These are phyloP conservation scores for Drosophila mauritiana DNA, from an alignment of 1,140 invertebrate species.

Conservation along the genomic window DNA sequence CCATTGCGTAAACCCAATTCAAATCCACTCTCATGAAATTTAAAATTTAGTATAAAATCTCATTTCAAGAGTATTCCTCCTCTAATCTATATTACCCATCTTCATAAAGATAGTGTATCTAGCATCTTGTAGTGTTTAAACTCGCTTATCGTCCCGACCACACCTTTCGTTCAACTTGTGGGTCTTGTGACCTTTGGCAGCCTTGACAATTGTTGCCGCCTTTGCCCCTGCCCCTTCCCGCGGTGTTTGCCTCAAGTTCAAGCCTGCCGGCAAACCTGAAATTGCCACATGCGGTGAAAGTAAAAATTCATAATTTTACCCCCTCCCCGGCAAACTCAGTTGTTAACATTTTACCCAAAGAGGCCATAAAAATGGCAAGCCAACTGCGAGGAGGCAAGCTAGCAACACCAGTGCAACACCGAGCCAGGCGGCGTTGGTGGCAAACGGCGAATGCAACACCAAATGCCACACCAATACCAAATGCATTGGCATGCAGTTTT, in stretches of 20 bases:
- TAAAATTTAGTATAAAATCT: background rate
- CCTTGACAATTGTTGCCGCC: conserved; percentile 67
- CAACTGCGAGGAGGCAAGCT: conserved; percentile 52
- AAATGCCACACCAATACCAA: conserved; percentile 11
- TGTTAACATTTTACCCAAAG: conserved; percentile 62
- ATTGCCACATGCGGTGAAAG: conserved; percentile 83
- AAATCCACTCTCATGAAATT: background rate
- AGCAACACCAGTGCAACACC: conserved; percentile 14
- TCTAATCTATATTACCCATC: background rate
- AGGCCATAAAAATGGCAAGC: conserved; percentile 73
- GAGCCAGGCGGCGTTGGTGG: conserved; percentile 26
- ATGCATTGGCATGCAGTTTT: conserved; percentile 55
- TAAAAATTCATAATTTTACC: conserved; percentile 84
- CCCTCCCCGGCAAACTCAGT: conserved; percentile 16
- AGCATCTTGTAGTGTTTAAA: conserved; percentile 5
- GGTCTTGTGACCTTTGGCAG: conserved; percentile 65
- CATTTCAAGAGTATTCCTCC: background rate
- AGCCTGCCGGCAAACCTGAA: conserved; percentile 43
- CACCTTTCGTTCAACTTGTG: conserved; percentile 49
- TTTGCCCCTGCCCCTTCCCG: conserved; percentile 18
- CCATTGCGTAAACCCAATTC: background rate
- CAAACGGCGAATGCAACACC: conserved; percentile 13
- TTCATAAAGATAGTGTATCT: background rate
- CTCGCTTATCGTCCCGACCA: conserved; percentile 55
- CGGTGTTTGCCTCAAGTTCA: conserved; percentile 66